Conservation (phyloP, 64 coral and sea anemone species). For the Pocillopora verrucosa region DNA sequence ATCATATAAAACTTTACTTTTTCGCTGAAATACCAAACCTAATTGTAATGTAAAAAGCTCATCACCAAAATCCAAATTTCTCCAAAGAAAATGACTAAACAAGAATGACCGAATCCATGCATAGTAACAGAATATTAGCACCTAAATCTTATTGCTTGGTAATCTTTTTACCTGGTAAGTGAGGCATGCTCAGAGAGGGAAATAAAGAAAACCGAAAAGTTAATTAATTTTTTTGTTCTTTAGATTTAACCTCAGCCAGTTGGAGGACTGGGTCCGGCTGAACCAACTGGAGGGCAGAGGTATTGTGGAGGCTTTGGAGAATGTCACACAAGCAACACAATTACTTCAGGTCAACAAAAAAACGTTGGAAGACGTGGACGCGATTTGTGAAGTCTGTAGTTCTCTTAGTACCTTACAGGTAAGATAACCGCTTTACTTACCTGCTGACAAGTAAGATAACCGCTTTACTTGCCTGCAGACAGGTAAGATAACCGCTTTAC, state of each 20-base stretch:
- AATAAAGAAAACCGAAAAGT: neutral
- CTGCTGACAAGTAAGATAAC: too few relatives aligned
- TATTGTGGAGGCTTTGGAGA: constrained; percentile 84
- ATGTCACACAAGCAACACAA: constrained; percentile 87
- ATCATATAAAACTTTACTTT: neutral
- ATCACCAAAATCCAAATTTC: too few relatives aligned
- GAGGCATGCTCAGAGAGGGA: too few relatives aligned
- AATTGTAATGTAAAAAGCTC: too few relatives aligned
- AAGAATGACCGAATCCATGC: too few relatives aligned
- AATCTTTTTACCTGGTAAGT: too few relatives aligned
- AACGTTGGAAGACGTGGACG: constrained; percentile 92
- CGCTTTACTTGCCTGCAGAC: too few relatives aligned
- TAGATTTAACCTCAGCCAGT: constrained; percentile 92
- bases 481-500: constrained; percentile 39
- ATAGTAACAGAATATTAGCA: too few relatives aligned
- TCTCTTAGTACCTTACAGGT: constrained; percentile 91
- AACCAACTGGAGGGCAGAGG: constrained; percentile 93
- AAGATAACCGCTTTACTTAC: neutral
- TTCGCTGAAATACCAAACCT: too few relatives aligned
- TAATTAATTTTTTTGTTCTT: neutral
- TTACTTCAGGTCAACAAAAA: constrained; percentile 95
- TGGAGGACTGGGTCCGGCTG: constrained; percentile 96
- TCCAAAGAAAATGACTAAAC: too few relatives aligned
- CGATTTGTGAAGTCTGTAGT: constrained; percentile 95
- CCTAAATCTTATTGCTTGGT: too few relatives aligned